Percentiles rank a stretch among this genome's conserved stretches.
Conservation (phyloP, 2,113 vertebrate species). For the Microcebus griseorufus region DNA sequence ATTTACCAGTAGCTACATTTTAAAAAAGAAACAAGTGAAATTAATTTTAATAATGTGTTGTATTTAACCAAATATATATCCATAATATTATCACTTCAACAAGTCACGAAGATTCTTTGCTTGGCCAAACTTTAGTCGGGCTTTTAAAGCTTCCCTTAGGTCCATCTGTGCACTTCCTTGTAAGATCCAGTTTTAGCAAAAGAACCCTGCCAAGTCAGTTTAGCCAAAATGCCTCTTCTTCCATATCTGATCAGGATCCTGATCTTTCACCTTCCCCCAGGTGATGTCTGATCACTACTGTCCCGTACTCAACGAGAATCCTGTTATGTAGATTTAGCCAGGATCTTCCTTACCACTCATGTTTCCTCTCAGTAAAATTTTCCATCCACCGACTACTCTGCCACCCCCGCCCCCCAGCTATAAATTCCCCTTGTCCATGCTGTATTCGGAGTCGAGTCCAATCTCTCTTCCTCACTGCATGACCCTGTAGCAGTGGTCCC, state of each 20-base stretch:
- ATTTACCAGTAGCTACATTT: not conserved
- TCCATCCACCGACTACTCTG: not conserved
- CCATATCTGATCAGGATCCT: not conserved
- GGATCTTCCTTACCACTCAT: not conserved
- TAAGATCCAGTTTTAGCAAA: not conserved
- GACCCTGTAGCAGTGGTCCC: not conserved
- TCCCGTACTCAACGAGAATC: not conserved
- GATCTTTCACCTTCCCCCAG: not conserved
- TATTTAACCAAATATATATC: not conserved
- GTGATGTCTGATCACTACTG: too few species aligned
- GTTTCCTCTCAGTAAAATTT: not conserved
- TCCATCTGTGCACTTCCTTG: not conserved
- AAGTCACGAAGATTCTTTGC: not conserved
- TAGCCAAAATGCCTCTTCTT: not conserved
- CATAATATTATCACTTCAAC: conserved; percentile 16
- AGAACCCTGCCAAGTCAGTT: not conserved
- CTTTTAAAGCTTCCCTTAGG: not conserved
- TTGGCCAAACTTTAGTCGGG: not conserved
- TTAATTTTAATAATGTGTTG: not conserved
- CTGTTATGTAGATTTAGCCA: not conserved
- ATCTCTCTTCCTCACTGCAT: not conserved
- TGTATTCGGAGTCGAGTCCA: not conserved
- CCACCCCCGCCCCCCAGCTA: not conserved
- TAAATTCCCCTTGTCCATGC: not conserved
- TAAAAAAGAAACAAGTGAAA: not conserved